phyloP scores from a whole-genome alignment of 2,113 vertebrate species.

The Corydoras sp. region DNA sequence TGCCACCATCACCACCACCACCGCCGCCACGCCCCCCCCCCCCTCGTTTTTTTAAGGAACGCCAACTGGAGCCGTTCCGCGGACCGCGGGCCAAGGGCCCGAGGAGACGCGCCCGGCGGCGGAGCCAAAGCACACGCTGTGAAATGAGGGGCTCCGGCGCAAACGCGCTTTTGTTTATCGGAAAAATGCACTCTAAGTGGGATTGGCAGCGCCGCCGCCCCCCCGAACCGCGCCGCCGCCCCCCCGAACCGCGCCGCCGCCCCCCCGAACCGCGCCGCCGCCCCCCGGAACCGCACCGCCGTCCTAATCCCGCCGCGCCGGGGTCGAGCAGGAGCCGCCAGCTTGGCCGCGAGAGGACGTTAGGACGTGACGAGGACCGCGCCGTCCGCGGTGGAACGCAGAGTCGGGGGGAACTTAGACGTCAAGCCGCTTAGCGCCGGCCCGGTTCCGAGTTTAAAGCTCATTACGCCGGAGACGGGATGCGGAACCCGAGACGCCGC shows the following conservation, averaged over 20 bases:
- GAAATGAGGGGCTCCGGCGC: slow-evolving; percentile 78
- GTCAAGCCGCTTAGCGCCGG: no score
- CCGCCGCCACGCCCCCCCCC: no score
- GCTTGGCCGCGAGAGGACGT: neutral
- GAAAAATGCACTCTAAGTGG: slow-evolving; percentile 78
- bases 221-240: slow-evolving; percentile 56
- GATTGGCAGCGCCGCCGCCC: slow-evolving; percentile 65
- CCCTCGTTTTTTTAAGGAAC: slow-evolving; percentile 57
- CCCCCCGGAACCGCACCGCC: slow-evolving; percentile 39
- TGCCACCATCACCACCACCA: slow-evolving; percentile 4
- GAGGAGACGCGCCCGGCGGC: slow-evolving; percentile 62
- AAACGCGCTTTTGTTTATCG: slow-evolving; percentile 83
- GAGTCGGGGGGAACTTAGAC: slow-evolving; percentile 34
- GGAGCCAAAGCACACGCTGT: slow-evolving; percentile 79
- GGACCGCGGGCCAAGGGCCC: slow-evolving; percentile 72
- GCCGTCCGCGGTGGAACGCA: slow-evolving; percentile 19
- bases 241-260: slow-evolving; percentile 57
- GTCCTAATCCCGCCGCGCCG: no score
- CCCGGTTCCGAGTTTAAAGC: no score
- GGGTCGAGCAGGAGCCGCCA: slow-evolving; percentile 20
- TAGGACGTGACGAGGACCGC: neutral
- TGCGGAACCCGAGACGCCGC: no score
- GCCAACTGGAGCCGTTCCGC: slow-evolving; percentile 74
- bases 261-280: slow-evolving; percentile 61
- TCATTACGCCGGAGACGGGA: no score